Evolutionary conservation across 1,140 invertebrate genomes (phyloP), one percentile per base, ranked within the genome.

Genomic region (Diachasma alloeum): DNA sequence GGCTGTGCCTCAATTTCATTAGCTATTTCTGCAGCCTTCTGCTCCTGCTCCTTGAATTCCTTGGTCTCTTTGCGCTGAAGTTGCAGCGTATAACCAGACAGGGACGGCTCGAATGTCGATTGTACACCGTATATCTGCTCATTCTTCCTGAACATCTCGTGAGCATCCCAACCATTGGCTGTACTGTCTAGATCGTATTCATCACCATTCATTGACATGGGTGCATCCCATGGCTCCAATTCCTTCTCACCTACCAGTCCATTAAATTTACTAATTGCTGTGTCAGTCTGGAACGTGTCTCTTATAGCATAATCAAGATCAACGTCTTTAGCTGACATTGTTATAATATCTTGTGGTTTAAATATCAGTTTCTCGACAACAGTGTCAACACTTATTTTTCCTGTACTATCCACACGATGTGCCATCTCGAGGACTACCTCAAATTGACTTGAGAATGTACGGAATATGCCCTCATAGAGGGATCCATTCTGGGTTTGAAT

Each of bases 101-200:
- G 89, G 63, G 93, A 94, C 78, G 96, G 93, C 87, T 97, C 96
- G 87, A 96, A 98, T 6, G 95, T 96, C 76, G 96, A 95, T 81
- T 93, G 93, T 10, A 98, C 95, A 74, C 96, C 96, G 87, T 97
- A 98, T 72, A 94, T 89, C 89, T 95, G 93, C 88, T 97, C 96
- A 90, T 98, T 98, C 85, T 94, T 96, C 69, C 93, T 91, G 89
- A 98, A 98, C 97, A 98, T 98, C 78, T 98, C 97, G 86, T 96
- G 93, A 0, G 94, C 94, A 91, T 97, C 96, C 97, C 97, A 98
- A 75, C 97, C 97, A 91, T 98, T 98, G 72, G 87, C 83, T 63
- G 92, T 90, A 78, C 92, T 91, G 84, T 95, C 94, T 46, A 95
- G 89, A 80, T 93, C 93, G 78, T 92, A 90, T 6, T 89, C 86